These are phyloP conservation scores for Microplitis demolitor DNA, from an alignment of 1,140 invertebrate genomes.

Conservation along the genomic window DNA sequence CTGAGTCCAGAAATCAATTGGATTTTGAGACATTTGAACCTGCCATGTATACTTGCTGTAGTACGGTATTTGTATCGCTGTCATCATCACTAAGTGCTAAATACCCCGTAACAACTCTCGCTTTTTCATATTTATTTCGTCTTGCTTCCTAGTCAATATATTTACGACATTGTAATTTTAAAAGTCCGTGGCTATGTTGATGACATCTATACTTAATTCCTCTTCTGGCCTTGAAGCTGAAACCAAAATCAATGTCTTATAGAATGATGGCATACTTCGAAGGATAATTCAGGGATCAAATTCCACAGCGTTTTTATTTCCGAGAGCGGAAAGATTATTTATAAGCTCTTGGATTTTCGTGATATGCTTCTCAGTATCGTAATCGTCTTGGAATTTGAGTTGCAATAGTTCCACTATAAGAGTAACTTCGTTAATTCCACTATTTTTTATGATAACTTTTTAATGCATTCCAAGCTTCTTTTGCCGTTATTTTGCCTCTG, in stretches of 20 bases:
- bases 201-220: not conserved
- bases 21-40: not conserved
- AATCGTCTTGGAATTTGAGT: not conserved
- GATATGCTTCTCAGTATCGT: constrained; percentile 1
- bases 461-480: not conserved
- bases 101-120: not conserved
- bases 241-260: not conserved
- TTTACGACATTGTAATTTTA: not conserved
- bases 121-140: not conserved
- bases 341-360: not conserved
- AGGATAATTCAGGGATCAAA: not conserved
- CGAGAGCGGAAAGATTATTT: not conserved
- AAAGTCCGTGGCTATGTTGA: not conserved
- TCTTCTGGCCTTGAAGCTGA: not conserved
- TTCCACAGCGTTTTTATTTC: not conserved
- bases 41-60: not conserved
- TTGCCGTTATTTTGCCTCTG: not conserved
- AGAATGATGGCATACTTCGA: not conserved
- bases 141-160: not conserved
- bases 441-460: not conserved
- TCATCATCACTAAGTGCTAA: no score
- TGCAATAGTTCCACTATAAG: not conserved
- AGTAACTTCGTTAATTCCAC: not conserved
- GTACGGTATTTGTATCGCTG: not conserved
- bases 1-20: not conserved